phyloP scores from a whole-genome alignment of 1,140 invertebrate genomes.

The Drosophila rufa region DNA sequence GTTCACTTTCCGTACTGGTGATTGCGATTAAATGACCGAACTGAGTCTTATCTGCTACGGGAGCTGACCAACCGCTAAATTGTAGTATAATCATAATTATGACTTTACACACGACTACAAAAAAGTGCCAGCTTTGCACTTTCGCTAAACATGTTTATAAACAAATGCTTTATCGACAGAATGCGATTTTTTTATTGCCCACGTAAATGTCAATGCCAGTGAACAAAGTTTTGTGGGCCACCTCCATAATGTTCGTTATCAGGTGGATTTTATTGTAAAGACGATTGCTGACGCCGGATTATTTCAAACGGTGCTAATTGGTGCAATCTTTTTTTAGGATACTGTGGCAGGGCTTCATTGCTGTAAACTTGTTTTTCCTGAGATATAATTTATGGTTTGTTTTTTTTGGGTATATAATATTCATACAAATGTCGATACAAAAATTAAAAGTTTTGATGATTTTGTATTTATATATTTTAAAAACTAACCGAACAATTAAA shows the following conservation, averaged over 20 bases:
- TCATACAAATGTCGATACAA: not conserved
- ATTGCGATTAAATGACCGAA: constrained; percentile 16
- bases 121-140: constrained; percentile 9
- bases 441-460: not conserved
- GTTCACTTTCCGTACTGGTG: constrained; percentile 43
- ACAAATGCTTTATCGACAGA: constrained; percentile 49
- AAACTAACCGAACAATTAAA: not conserved
- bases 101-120: constrained; percentile 33
- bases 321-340: constrained; percentile 1
- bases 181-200: constrained; percentile 23
- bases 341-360: not conserved
- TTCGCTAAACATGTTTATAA: constrained; percentile 11
- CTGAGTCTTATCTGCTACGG: constrained; percentile 41
- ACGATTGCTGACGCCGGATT: not conserved
- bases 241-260: constrained; percentile 29
- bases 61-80: constrained; percentile 35
- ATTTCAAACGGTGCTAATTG: constrained; percentile 6
- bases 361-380: constrained; percentile 13
- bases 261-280: constrained; percentile 20
- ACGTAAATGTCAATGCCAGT: constrained; percentile 56
- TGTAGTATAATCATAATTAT: constrained; percentile 48
- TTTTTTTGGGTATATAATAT: not conserved
- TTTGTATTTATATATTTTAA: not conserved
- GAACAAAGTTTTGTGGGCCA: constrained; percentile 15
- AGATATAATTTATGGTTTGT: not conserved